phyloP scores from a whole-genome alignment of 2,113 vertebrate species.

The Tragelaphus scriptus region DNA sequence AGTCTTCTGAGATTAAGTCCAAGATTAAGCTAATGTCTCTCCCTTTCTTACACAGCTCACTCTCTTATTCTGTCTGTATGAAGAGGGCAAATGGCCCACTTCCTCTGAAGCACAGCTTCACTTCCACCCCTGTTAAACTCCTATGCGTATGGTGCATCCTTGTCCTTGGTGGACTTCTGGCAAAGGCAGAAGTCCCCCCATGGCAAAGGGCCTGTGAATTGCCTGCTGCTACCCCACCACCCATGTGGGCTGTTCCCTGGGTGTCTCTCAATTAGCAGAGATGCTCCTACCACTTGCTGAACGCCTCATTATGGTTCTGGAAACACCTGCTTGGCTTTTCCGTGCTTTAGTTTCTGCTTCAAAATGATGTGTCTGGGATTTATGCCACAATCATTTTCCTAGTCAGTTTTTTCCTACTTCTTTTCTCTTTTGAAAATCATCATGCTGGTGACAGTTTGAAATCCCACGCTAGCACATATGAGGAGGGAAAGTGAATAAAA shows the following conservation, averaged over 20 bases:
- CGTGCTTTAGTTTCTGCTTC: not conserved
- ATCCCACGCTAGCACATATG: not conserved
- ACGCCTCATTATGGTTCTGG: not conserved
- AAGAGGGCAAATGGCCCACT: not conserved
- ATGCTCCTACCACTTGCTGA: not conserved
- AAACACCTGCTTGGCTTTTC: not conserved
- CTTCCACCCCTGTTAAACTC: not conserved
- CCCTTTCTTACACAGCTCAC: too few relatives aligned
- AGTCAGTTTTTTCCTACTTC: not conserved
- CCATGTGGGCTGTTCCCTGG: fast-evolving
- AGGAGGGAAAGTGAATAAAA: not conserved
- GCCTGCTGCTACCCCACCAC: fast-evolving
- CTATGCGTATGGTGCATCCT: not conserved
- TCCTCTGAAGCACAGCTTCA: not conserved
- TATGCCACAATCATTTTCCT: not conserved
- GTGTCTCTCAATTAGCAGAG: not conserved
- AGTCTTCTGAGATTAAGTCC: not conserved
- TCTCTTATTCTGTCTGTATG: too few relatives aligned
- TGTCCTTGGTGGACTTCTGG: not conserved
- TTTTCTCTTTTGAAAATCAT: not conserved
- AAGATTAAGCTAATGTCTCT: not conserved
- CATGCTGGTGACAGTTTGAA: not conserved
- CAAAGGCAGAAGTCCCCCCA: too few relatives aligned
- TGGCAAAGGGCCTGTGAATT: not conserved
- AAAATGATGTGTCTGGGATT: not conserved